A percentile compares a stretch with the other conserved stretches of the same genome.
Evolutionary conservation across 2,888 invertebrate genomes (phyloP).

Genomic region (Sphaeridia pumilis): DNA sequence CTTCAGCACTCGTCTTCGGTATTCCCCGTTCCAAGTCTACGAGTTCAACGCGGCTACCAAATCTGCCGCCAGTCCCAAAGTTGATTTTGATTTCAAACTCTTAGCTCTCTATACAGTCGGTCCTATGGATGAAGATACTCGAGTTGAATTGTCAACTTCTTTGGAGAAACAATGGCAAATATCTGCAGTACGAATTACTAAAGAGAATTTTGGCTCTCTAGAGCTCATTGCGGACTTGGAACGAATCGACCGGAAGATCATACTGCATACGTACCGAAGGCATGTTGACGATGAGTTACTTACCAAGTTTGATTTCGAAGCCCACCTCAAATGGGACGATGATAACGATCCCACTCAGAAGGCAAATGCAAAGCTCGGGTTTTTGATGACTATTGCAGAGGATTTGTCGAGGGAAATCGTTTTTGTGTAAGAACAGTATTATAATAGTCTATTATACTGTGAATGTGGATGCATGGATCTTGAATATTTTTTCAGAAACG

Average conservation of each 20-base stretch:
- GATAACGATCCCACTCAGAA: slow-evolving; percentile 19
- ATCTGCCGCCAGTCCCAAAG: neutral
- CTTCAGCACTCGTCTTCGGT: neutral
- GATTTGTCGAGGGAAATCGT: slow-evolving; percentile 15
- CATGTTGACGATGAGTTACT: slow-evolving; percentile 7
- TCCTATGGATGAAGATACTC: neutral
- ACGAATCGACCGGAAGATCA: neutral
- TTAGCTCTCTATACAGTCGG: neutral
- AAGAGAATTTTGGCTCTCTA: neutral
- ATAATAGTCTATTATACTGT: no score
- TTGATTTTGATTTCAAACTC: slow-evolving; percentile 7
- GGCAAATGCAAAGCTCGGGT: neutral
- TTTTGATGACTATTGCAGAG: neutral
- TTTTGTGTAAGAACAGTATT: neutral
- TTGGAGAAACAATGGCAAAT: slow-evolving; percentile 4
- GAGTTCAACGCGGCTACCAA: neutral
- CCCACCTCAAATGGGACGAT: slow-evolving; percentile 32
- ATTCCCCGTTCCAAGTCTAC: slow-evolving; percentile 1
- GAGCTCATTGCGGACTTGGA: neutral
- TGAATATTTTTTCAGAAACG: slow-evolving; percentile 5
- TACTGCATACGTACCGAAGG: slow-evolving; percentile 1
- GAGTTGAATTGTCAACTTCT: neutral
- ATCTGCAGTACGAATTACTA: neutral
- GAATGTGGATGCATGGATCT: no score
- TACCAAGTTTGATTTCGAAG: slow-evolving; percentile 18